Base-by-base conservation (phyloP, 2,888 invertebrate species). In the Acronicta alni region DNA sequence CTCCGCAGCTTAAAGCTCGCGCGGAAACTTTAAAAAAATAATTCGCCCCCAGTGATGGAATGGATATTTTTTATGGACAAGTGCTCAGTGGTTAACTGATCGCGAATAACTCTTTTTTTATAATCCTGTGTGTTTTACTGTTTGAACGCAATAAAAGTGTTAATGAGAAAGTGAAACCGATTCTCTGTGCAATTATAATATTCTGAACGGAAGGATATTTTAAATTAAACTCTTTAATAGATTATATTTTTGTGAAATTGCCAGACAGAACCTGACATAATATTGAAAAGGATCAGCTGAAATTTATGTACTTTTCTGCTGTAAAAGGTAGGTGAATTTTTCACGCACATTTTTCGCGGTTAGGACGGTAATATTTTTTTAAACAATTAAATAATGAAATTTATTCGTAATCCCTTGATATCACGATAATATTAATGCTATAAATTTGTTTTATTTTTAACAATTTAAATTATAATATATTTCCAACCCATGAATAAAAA, bases 1-100 rank as follows among this genome's bases (percentile, higher is more conserved):
- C 88, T 87, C 87, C 85, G 82, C 79, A 88, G 87, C 89, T 89
- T 90, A 76, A 90, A 91, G 91, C 90, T 90, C 89, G 81, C 88
- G 86, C 88, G 85, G 80, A 85, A 80, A 83, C 71, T 79, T 68
- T 80, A 79, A 82, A 78, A 78, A 82, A 77, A 80, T 70, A 73
- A 67, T 53, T 77, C 74, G 67, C 80, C 84, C 87, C 55, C 45
- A 80, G 86, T 86, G 77, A 88, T 86, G 90, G 89, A 89, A 90
- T 93, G 91, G 90, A 92, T 92, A 89, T 85, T 89, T 83, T 76
- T 58, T 61, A 72, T 77, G 70, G 77, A 83, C 75, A 66, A 89
- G 90, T 89, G 89, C 77, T 81, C 71, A 84, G 84, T 89, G 87
- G 79, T 78, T 83, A 80, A 86, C 84, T 87, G 80, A 81, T 79